phyloP scores from a whole-genome alignment of 2,113 vertebrate genomes.

The Verasper variegatus region DNA sequence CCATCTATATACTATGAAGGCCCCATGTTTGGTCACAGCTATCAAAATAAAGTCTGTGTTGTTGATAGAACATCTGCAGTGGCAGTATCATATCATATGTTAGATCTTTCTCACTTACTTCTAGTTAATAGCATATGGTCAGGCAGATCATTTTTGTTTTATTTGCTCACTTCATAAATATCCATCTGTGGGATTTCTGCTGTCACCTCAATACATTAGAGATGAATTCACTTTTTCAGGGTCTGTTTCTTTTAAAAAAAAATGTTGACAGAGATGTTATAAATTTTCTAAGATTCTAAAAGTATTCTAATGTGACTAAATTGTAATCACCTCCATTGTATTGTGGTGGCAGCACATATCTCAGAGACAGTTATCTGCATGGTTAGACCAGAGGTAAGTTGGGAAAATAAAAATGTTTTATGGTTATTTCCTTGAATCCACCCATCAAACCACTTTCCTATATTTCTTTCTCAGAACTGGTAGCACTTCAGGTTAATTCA shows the following conservation, averaged over 20 bases:
- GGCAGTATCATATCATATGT: neutral
- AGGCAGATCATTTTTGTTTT: neutral
- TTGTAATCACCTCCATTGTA: too few species aligned
- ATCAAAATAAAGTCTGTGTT: neutral
- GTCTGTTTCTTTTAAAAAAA: too few species aligned
- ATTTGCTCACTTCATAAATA: too few species aligned
- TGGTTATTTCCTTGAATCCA: constrained; percentile 5
- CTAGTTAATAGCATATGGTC: neutral
- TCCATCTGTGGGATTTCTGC: too few species aligned
- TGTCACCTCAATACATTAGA: too few species aligned
- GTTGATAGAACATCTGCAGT: neutral
- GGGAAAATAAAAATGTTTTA: neutral
- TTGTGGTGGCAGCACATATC: too few species aligned
- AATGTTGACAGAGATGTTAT: neutral
- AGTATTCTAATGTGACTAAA: too few species aligned
- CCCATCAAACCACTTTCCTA: constrained; percentile 1
- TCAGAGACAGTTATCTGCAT: too few species aligned
- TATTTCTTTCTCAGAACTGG: constrained; percentile 69
- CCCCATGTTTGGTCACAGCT: neutral
- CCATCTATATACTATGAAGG: neutral
- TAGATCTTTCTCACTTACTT: neutral
- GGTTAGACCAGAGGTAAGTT: too few species aligned
- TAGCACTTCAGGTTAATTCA: constrained; percentile 65
- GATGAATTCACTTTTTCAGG: too few species aligned
- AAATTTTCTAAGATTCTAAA: too few species aligned